Evolutionary conservation across 2,113 vertebrate species (phyloP).

Genomic region (Sebastes fasciatus): DNA sequence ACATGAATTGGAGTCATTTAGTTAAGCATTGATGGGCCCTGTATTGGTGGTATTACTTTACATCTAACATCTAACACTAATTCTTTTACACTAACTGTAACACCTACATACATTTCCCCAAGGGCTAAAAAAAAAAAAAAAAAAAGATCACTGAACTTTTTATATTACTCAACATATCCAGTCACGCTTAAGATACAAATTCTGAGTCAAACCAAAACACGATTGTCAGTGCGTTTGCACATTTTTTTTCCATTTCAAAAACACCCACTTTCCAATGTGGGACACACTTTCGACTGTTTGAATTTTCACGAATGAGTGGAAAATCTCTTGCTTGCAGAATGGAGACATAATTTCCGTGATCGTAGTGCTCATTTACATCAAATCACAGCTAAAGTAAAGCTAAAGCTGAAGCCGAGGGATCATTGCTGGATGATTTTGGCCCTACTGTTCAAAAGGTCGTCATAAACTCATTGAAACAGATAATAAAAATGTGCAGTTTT

Average conservation of each 20-base stretch:
- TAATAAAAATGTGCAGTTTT: background rate
- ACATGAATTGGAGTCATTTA: slow-evolving; percentile 1
- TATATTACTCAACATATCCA: slow-evolving; percentile 9
- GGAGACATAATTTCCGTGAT: slow-evolving; percentile 6
- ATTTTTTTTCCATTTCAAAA: background rate
- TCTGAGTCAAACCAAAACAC: background rate
- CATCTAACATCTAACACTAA: background rate
- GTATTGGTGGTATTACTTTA: background rate
- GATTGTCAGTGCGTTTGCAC: background rate
- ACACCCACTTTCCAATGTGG: background rate
- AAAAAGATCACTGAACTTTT: slow-evolving; percentile 23
- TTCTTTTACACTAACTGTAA: background rate
- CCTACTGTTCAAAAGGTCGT: background rate
- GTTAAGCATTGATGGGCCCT: background rate
- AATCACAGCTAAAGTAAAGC: background rate
- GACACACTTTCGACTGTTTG: background rate
- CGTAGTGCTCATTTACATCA: background rate
- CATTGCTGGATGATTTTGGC: background rate
- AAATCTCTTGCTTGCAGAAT: slow-evolving; percentile 9
- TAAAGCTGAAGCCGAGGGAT: background rate
- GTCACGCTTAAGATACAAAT: background rate
- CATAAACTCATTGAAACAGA: background rate
- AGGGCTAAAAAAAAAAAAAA: slow-evolving; percentile 61
- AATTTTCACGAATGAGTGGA: slow-evolving; percentile 2
- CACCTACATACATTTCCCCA: slow-evolving; percentile 28